These are phyloP conservation scores for Limenitis camilla DNA, from an alignment of 2,888 invertebrate species.

Conservation along the genomic window DNA sequence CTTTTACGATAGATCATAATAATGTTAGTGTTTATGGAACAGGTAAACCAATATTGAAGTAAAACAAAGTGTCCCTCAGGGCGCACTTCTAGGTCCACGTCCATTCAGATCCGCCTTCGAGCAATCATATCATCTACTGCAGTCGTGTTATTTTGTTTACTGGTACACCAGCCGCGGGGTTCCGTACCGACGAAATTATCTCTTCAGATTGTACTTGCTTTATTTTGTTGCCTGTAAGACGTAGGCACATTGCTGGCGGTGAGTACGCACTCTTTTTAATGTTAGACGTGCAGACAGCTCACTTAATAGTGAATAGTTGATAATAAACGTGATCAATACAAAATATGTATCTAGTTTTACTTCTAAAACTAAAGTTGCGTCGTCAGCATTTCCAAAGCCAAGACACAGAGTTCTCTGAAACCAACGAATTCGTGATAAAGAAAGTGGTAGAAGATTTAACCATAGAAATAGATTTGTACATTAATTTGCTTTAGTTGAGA, in stretches of 20 bases:
- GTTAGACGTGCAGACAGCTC: no score
- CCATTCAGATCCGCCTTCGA: slow-evolving; percentile 21
- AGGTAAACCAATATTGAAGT: slow-evolving; percentile 20
- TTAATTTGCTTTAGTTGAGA: no score
- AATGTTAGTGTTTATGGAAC: slow-evolving; percentile 19
- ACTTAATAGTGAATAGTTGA: no score
- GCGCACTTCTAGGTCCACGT: slow-evolving; percentile 42
- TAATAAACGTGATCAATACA: no score
- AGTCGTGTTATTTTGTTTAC: slow-evolving; percentile 57
- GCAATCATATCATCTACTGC: slow-evolving; percentile 47
- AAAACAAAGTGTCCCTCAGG: slow-evolving; percentile 42
- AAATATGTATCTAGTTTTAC: no score
- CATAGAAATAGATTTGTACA: no score
- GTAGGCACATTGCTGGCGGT: background rate
- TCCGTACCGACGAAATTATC: slow-evolving; percentile 48
- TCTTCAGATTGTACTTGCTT: slow-evolving; percentile 32
- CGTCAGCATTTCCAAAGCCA: no score
- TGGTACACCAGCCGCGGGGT: slow-evolving; percentile 41
- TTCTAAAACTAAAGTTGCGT: no score
- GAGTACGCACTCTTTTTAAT: background rate
- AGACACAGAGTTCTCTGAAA: no score
- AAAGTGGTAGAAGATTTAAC: no score
- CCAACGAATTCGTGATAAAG: no score
- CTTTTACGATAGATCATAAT: background rate
- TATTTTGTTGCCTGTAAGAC: slow-evolving; percentile 23